Conservation (phyloP, 2,113 vertebrate genomes). For the Tragelaphus buxtoni region DNA sequence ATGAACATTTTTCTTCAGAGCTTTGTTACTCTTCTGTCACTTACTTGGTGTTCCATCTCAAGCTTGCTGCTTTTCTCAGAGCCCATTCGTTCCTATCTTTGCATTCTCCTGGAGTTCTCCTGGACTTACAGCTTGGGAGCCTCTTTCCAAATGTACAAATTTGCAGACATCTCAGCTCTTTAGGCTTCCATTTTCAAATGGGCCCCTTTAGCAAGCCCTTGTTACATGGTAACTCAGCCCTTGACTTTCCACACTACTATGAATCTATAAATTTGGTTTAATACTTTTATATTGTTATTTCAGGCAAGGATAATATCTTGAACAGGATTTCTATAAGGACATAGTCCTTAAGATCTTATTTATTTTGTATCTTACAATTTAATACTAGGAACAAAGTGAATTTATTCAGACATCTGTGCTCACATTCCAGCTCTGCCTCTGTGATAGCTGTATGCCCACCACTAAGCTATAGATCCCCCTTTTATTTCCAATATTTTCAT, state of each 20-base stretch:
- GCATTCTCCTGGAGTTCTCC: neutral
- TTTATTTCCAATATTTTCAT: neutral
- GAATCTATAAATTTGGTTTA: neutral
- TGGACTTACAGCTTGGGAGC: neutral
- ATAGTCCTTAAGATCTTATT: neutral
- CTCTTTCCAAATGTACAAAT: neutral
- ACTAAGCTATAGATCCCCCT: neutral
- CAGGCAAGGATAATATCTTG: neutral
- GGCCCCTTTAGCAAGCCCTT: neutral
- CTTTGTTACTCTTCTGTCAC: neutral
- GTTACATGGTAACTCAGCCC: rapidly evolving
- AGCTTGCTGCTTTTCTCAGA: neutral
- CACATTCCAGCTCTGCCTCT: neutral
- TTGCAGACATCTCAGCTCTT: neutral
- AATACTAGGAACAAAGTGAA: neutral
- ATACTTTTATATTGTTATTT: neutral
- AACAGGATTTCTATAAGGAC: neutral
- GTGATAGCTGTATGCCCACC: neutral
- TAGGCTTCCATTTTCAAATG: neutral
- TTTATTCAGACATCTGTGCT: neutral
- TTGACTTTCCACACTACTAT: neutral
- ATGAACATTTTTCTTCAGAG: neutral
- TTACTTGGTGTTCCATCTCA: neutral
- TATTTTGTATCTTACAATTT: neutral
- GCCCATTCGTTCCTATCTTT: neutral